phyloP scores from a whole-genome alignment of 2,113 vertebrate species.

The Tragulus kanchil region DNA sequence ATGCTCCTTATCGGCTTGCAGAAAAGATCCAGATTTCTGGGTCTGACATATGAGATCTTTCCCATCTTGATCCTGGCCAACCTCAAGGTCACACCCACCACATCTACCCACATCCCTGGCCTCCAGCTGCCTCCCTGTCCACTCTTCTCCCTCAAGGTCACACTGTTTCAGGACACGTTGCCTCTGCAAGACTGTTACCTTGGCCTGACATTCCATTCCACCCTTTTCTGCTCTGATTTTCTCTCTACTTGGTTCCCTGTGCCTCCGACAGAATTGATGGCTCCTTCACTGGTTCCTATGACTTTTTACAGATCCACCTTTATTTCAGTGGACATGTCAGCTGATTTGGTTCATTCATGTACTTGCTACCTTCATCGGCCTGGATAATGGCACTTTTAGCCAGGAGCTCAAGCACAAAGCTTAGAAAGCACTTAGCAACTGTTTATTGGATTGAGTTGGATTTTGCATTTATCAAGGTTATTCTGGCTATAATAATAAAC shows the following conservation, averaged over 20 bases:
- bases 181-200: neutral
- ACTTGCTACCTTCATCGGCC: neutral
- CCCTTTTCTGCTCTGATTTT: neutral
- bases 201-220: neutral
- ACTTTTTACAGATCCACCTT: neutral
- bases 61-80: neutral
- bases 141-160: neutral
- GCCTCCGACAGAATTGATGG: fast-evolving
- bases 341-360: neutral
- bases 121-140: neutral
- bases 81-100: neutral
- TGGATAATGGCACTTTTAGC: neutral
- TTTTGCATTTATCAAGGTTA: neutral
- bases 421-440: neutral
- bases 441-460: neutral
- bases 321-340: neutral
- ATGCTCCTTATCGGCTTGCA: too few species aligned
- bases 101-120: neutral
- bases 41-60: neutral
- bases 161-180: neutral
- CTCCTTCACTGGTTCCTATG: neutral
- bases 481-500: neutral
- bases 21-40: neutral
- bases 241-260: neutral
- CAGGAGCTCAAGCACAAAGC: neutral